Conservation (phyloP, 2,888 invertebrate species). For the Ectemnius cavifrons region DNA sequence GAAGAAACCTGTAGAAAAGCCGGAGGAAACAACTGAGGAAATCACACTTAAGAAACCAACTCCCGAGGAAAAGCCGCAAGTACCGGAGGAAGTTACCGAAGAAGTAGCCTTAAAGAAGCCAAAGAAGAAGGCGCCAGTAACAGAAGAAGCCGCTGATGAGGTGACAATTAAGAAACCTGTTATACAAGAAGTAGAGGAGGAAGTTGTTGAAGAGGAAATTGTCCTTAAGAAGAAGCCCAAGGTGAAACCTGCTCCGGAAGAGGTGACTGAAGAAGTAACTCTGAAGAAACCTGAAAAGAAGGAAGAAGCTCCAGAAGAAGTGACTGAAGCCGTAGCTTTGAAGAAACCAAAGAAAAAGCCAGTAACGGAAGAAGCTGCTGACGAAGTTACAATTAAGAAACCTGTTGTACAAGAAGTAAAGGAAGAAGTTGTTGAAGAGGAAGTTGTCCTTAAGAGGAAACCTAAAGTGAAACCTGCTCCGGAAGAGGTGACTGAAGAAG, state of each 20-base stretch:
- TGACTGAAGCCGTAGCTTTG: conserved; percentile 63
- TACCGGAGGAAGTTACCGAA: conserved; percentile 59
- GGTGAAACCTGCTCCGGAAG: conserved; percentile 68
- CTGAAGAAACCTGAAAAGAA: conserved; percentile 68
- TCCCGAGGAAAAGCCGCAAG: conserved; percentile 66
- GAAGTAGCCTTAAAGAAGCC: conserved; percentile 58
- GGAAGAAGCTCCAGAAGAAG: conserved; percentile 67
- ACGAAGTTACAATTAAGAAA: conserved; percentile 61
- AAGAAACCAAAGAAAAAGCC: conserved; percentile 66
- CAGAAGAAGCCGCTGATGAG: conserved; percentile 78
- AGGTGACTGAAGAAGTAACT: conserved; percentile 58
- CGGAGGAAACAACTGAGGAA: conserved; percentile 44
- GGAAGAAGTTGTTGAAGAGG: conserved; percentile 76
- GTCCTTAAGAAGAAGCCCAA: conserved; percentile 73
- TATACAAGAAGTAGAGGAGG: conserved; percentile 70
- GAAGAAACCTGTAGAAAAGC: conserved; percentile 66
- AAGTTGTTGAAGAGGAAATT: conserved; percentile 78
- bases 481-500: conserved; percentile 60
- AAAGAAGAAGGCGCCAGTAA: conserved; percentile 49
- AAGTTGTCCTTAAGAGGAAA: conserved; percentile 76
- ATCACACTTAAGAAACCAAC: conserved; percentile 54
- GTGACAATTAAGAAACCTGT: conserved; percentile 69
- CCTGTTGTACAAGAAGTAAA: conserved; percentile 70
- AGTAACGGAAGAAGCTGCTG: conserved; percentile 58
- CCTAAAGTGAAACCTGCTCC: conserved; percentile 69